Conservation (phyloP, 2,113 vertebrate species). For the Pachypanchax playfairii region DNA sequence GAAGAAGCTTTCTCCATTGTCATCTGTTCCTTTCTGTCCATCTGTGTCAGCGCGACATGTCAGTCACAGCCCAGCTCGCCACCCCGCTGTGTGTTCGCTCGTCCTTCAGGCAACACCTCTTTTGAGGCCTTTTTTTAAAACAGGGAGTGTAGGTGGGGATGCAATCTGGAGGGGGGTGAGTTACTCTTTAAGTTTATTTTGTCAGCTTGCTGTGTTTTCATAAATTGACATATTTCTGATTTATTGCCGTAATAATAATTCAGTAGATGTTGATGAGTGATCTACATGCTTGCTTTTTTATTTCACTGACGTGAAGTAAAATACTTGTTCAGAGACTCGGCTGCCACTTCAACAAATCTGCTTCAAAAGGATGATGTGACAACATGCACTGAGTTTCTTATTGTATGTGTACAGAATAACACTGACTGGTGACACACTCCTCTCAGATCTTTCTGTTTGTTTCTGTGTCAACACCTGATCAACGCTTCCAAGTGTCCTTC, state of each 20-base stretch:
- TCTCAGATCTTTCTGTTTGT: slow-evolving; percentile 22
- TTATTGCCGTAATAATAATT: slow-evolving; percentile 9
- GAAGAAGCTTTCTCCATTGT: no score
- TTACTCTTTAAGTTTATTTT: not conserved
- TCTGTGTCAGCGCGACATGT: no score
- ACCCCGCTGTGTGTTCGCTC: no score
- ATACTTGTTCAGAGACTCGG: slow-evolving; percentile 6
- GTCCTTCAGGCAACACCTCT: no score
- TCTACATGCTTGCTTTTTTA: slow-evolving; percentile 18
- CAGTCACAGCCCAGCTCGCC: no score
- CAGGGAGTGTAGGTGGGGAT: no score
- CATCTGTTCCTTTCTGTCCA: no score
- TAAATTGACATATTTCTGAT: slow-evolving; percentile 2
- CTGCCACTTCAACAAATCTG: slow-evolving; percentile 17
- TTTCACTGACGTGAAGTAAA: not conserved
- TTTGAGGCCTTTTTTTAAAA: no score
- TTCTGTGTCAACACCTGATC: slow-evolving; percentile 21
- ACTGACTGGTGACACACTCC: slow-evolving; percentile 9
- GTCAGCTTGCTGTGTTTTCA: not conserved
- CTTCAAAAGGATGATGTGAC: slow-evolving; percentile 22
- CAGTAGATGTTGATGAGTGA: slow-evolving; percentile 15
- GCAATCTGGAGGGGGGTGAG: no score
- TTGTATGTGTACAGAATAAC: slow-evolving; percentile 32
- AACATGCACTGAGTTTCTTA: not conserved
- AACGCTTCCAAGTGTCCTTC: slow-evolving; percentile 35